phyloP scores from a whole-genome alignment of 1,140 invertebrate genomes.

The Drosophila tani region DNA sequence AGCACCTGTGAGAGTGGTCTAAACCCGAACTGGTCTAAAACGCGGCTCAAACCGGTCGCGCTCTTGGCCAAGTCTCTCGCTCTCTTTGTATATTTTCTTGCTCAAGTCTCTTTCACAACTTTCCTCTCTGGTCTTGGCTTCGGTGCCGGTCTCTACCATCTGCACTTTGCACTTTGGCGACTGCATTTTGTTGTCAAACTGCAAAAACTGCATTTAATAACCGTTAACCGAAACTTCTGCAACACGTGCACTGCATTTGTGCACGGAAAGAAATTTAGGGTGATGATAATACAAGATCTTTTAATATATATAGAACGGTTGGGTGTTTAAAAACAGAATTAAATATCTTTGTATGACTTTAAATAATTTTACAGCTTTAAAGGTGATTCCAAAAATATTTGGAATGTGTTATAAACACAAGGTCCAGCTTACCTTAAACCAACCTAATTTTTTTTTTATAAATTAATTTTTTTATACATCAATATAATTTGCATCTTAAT shows the following conservation, averaged over 20 bases:
- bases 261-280: not conserved
- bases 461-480: no score
- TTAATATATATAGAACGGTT: no score
- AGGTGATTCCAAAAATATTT: not conserved
- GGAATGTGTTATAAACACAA: not conserved
- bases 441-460: no score
- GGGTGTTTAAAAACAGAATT: no score
- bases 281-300: not conserved
- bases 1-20: conserved; percentile 66
- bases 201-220: conserved; percentile 80
- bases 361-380: no score
- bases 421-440: no score
- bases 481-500: no score
- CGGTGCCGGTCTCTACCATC: conserved; percentile 36
- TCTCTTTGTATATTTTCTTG: not conserved
- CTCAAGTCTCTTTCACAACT: conserved; percentile 12
- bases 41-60: conserved; percentile 50
- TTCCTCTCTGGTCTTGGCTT: conserved; percentile 10
- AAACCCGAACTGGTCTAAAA: conserved; percentile 64
- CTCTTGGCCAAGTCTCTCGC: conserved; percentile 13
- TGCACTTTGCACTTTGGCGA: conserved; percentile 78
- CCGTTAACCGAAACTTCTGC: conserved; percentile 79
- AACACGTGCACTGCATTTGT: conserved; percentile 62
- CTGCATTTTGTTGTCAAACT: conserved; percentile 73
- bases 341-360: not conserved